Evolutionary conservation across 2,113 vertebrate species (phyloP).

Genomic region (Gallinago jamesoni): DNA sequence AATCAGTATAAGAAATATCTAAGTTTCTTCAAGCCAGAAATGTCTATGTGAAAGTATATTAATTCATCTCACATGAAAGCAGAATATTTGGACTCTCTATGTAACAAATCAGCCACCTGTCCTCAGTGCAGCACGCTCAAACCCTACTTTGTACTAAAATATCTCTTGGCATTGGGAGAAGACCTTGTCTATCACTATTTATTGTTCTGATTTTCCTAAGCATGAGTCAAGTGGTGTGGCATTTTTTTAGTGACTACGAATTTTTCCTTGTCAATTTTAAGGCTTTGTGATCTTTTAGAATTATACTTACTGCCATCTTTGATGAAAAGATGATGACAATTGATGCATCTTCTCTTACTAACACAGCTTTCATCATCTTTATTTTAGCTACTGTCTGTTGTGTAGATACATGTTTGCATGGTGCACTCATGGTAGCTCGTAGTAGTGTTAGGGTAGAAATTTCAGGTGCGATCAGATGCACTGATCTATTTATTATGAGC

Average conservation of each 20-base stretch:
- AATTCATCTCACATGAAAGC: not conserved
- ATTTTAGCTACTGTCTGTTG: not conserved
- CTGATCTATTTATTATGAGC: not conserved
- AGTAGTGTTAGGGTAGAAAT: not conserved
- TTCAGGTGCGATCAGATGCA: not conserved
- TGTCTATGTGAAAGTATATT: not conserved
- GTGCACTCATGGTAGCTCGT: not conserved
- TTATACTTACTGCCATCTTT: not conserved
- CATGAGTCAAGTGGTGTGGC: not conserved
- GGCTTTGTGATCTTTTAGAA: not conserved
- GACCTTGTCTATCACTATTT: fast-evolving
- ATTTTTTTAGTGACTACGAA: not conserved
- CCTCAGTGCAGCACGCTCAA: not conserved
- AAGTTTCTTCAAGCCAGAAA: not conserved
- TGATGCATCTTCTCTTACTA: not conserved
- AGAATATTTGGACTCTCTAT: not conserved
- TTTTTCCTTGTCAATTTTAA: not conserved
- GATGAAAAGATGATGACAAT: not conserved
- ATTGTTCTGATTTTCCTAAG: not conserved
- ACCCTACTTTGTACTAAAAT: not conserved
- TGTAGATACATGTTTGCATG: not conserved
- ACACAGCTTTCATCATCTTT: not conserved
- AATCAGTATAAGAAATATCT: not conserved
- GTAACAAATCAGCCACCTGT: not conserved
- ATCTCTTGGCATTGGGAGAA: not conserved